These are phyloP conservation scores for Seira sanloemensis DNA, from an alignment of 2,888 invertebrate species.

Conservation along the genomic window DNA sequence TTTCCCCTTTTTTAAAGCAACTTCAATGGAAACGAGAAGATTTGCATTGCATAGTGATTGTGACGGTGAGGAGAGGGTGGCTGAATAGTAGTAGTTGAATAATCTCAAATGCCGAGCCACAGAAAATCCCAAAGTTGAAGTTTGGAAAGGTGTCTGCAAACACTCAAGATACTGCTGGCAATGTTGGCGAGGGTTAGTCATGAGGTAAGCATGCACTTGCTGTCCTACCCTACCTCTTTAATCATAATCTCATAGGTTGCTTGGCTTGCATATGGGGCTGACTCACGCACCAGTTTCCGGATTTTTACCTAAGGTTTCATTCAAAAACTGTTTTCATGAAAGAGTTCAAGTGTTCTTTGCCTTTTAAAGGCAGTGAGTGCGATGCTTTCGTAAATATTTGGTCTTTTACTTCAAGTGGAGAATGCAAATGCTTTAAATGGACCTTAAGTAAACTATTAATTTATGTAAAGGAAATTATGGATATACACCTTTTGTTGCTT, in stretches of 20 bases:
- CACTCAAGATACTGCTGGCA: not conserved
- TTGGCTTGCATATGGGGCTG: not conserved
- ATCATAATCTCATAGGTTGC: conserved; percentile 22
- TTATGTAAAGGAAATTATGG: too few relatives aligned
- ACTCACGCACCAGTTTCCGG: conserved; percentile 51
- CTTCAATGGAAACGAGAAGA: not conserved
- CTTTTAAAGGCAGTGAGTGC: conserved; percentile 16
- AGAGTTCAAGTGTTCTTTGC: conserved; percentile 5
- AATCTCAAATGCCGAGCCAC: conserved; percentile 15
- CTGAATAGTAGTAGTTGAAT: not conserved
- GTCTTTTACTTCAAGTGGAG: too few relatives aligned
- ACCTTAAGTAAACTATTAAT: too few relatives aligned
- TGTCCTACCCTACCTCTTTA: conserved; percentile 23
- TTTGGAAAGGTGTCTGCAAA: conserved; percentile 41
- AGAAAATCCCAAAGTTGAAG: conserved; percentile 9
- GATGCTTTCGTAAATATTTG: conserved; percentile 43
- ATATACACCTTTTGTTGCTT: too few relatives aligned
- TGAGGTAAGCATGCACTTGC: conserved; percentile 48
- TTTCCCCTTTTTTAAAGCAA: conserved; percentile 7
- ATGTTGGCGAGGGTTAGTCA: conserved; percentile 53
- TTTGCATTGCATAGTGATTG: conserved; percentile 19
- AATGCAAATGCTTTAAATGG: too few relatives aligned
- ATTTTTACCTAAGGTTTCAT: conserved; percentile 37
- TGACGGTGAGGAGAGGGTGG: not conserved
- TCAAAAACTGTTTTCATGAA: conserved; percentile 21